Percentiles rank a stretch among this genome's conserved stretches.
phyloP scores from a whole-genome alignment of 2,888 invertebrate species.

The Harpagoxenus sublaevis region DNA sequence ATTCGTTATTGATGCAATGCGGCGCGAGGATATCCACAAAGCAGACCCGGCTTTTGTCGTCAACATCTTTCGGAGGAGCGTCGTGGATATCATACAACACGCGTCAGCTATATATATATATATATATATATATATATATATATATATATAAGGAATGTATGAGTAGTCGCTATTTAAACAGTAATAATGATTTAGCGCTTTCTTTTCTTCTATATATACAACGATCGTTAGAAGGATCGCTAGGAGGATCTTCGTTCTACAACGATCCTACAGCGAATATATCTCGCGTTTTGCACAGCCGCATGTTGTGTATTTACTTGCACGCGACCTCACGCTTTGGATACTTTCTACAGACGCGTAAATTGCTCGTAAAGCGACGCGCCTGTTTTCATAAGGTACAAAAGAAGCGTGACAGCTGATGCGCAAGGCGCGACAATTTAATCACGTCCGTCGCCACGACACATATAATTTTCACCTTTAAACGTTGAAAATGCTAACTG shows the following conservation, averaged over 20 bases:
- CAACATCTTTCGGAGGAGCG: constrained; percentile 19
- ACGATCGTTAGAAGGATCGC: neutral
- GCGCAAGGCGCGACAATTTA: constrained; percentile 7
- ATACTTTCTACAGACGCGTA: constrained; percentile 48
- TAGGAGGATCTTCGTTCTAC: neutral
- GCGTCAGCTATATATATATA: constrained; percentile 23
- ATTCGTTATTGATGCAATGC: constrained; percentile 13
- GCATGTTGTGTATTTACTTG: constrained; percentile 7
- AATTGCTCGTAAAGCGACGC: constrained; percentile 1
- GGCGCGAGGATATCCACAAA: neutral
- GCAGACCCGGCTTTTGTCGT: neutral
- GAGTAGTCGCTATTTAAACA: constrained; percentile 64
- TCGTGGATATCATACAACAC: constrained; percentile 47
- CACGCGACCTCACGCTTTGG: constrained; percentile 18
- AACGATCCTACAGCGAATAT: neutral
- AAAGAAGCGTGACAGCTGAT: constrained; percentile 41
- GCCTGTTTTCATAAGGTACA: constrained; percentile 39
- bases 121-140: neutral
- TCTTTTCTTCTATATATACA: constrained; percentile 68
- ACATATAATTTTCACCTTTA: constrained; percentile 11
- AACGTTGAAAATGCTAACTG: constrained; percentile 1
- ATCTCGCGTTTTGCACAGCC: constrained; percentile 7
- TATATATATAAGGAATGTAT: constrained; percentile 68
- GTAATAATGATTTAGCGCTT: constrained; percentile 62
- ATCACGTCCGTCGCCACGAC: constrained; percentile 14